Base-by-base conservation (phyloP, 1,140 invertebrate species). In the Andricus grossulariae region DNA sequence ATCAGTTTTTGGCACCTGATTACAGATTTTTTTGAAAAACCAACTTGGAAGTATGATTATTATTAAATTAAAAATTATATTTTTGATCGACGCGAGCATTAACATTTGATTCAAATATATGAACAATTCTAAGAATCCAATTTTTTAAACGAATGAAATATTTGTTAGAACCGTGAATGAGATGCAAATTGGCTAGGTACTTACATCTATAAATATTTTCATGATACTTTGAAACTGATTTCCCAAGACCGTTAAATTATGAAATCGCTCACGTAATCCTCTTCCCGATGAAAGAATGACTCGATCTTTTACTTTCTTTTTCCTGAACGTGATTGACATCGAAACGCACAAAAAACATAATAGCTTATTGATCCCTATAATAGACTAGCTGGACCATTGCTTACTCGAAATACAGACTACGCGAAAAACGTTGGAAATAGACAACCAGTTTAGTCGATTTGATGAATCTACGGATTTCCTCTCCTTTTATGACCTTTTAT, bases 331-430 rank as follows among this genome's bases (percentile, higher is more conserved):
- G 60, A 66, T 66, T 39, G 60, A 66, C 60, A 32, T 66, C 39
- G 60, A 66, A 66, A 39, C 60, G 60, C 13, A 66, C 32, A 66
- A 66, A 60, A 66, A 66, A 66, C 60, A 66, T 66, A 66, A 66
- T 66, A 39, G 60, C 60, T 66, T 66, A 66, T 66, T 66, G 60
- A 66, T 66, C 60, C 60, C 60, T 32, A 45, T 45, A 25, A 66
- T 66, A 66, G 60, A 66, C 60, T n/a, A 66, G 32, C 60, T 25
- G 15, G 60, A 66, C 60, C 25, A 66, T 66, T 66, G 60, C 25
- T 66, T 66, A 32, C 60, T 66, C 25, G 4, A 32, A 66, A 25
- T 66, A 66, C 60, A 66, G 39, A 25, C 21, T n/a, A 45, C 39
- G 39, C 39, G 8, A 45, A 45, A 66, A 66, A 66, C 60, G 60